Conservation (phyloP, 2,797 vertebrate genomes). For the Rhyacichthys aspro region DNA sequence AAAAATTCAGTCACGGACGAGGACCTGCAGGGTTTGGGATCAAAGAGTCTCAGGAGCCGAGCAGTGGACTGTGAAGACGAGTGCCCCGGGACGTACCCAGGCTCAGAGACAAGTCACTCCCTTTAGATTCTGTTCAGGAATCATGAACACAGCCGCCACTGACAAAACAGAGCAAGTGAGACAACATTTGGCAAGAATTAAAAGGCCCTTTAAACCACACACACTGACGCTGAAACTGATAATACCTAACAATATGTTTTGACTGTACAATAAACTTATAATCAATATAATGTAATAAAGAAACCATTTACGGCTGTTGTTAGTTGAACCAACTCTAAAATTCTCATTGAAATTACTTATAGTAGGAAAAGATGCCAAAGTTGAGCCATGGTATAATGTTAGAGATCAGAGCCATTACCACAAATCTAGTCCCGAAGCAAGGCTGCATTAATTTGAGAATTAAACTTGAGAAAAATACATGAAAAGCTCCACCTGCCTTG, state of each 20-base stretch:
- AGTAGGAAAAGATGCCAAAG: no score
- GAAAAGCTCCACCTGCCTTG: conserved; percentile 34
- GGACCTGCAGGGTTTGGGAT: conserved; percentile 64
- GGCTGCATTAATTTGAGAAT: conserved; percentile 24
- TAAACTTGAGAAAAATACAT: conserved; percentile 35
- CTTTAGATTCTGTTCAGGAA: conserved; percentile 20
- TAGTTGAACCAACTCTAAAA: no score
- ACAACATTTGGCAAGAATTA: no score
- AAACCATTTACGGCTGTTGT: no score
- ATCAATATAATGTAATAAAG: no score
- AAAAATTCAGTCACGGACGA: conserved; percentile 50
- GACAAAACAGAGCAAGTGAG: conserved; percentile 3
- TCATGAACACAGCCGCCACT: not conserved
- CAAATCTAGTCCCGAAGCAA: conserved; percentile 37
- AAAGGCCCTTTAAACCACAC: no score
- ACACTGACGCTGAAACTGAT: no score
- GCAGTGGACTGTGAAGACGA: conserved; percentile 59
- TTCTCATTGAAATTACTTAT: no score
- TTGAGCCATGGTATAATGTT: no score
- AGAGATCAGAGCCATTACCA: no score
- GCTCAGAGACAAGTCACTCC: conserved; percentile 43
- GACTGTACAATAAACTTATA: no score
- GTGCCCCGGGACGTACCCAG: conserved; percentile 43
- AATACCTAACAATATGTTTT: no score
- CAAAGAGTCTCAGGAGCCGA: conserved; percentile 45